Percentiles rank a stretch among this genome's conserved stretches.
Evolutionary conservation across 2,113 vertebrate species (phyloP).

Genomic region (Dolichotis patagonum): DNA sequence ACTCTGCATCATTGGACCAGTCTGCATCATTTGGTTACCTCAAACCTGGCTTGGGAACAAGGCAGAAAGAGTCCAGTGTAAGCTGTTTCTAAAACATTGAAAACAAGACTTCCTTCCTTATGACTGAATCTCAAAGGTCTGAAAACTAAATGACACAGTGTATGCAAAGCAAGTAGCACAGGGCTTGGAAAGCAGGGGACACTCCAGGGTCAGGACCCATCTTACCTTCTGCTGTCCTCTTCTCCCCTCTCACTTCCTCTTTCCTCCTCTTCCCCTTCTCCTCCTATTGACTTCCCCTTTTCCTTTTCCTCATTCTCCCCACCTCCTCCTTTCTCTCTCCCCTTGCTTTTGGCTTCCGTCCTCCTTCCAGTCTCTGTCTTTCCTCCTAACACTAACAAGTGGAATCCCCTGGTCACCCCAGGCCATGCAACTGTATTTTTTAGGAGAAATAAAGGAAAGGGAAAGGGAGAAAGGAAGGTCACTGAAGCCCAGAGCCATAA

Average conservation of each 20-base stretch:
- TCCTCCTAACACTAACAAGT: not conserved
- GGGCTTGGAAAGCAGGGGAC: not conserved
- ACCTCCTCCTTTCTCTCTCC: not conserved
- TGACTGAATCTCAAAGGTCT: not conserved
- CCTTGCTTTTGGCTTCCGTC: not conserved
- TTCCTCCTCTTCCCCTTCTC: too few relatives aligned
- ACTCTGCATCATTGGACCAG: not conserved
- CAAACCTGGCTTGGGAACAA: not conserved
- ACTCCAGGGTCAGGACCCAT: not conserved
- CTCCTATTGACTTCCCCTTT: not conserved
- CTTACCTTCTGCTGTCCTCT: too few relatives aligned
- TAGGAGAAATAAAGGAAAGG: too few relatives aligned
- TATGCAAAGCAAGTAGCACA: not conserved
- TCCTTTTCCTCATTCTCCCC: not conserved
- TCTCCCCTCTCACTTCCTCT: too few relatives aligned
- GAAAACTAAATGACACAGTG: not conserved
- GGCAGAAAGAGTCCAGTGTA: not conserved
- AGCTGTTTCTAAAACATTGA: not conserved
- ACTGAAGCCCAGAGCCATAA: not conserved
- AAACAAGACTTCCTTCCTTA: not conserved
- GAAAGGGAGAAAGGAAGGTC: accelerated
- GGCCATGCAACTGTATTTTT: not conserved
- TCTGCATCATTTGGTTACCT: not conserved
- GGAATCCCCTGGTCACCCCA: not conserved
- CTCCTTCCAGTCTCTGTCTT: not conserved